phyloP scores from a whole-genome alignment of 2,113 vertebrate species.

The Psittacula cyanocephala region DNA sequence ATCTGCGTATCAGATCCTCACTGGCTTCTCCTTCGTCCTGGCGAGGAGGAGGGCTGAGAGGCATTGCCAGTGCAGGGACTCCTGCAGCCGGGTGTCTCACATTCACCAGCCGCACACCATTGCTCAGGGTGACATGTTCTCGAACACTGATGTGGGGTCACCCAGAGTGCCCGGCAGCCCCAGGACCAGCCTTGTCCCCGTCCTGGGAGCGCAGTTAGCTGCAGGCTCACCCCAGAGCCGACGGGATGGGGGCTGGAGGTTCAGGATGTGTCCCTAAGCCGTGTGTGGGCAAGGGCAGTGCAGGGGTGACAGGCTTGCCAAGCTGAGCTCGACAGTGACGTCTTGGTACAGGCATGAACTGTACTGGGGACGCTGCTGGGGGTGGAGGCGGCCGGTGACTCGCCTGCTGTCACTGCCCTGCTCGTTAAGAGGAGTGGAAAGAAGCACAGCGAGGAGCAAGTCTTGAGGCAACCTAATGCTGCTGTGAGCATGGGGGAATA shows the following conservation, averaged over 20 bases:
- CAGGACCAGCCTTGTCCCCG: not conserved
- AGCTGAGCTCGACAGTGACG: not conserved
- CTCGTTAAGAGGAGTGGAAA: conserved; percentile 4
- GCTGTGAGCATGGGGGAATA: not conserved
- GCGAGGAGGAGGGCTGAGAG: not conserved
- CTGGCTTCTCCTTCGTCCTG: not conserved
- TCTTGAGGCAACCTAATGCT: conserved; percentile 14
- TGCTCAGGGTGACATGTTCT: not conserved
- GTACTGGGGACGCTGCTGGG: not conserved
- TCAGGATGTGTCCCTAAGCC: not conserved
- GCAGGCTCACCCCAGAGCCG: not conserved
- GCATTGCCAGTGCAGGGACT: not conserved
- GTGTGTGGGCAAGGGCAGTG: not conserved
- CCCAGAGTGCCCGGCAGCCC: not conserved
- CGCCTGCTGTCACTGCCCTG: not conserved
- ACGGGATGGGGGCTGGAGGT: not conserved
- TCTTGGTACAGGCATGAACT: conserved; percentile 3
- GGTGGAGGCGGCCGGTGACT: not conserved
- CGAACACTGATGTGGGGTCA: not conserved
- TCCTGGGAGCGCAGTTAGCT: not conserved
- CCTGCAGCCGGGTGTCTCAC: not conserved
- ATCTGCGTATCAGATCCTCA: not conserved
- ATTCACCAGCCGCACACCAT: not conserved
- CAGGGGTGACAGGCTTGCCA: not conserved
- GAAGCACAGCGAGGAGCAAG: not conserved